Conservation (phyloP, 2,888 invertebrate species). For the Coenonympha glycerion region DNA sequence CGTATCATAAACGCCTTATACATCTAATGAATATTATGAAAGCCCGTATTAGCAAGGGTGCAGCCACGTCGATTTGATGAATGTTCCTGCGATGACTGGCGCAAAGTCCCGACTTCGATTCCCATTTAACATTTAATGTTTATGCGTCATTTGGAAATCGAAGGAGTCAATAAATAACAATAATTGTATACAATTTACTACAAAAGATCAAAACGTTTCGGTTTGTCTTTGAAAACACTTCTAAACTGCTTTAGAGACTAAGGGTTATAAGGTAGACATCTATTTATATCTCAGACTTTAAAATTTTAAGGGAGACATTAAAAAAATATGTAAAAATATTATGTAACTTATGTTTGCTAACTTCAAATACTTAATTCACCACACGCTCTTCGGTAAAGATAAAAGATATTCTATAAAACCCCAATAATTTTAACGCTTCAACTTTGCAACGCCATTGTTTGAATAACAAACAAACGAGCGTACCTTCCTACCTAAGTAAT, state of each 20-base stretch:
- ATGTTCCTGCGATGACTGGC: constrained; percentile 64
- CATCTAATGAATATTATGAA: constrained; percentile 73
- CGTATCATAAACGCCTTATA: constrained; percentile 57
- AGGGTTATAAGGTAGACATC: not conserved
- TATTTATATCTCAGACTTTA: too few species aligned
- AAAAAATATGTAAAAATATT: not conserved
- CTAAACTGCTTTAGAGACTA: not conserved
- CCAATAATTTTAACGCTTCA: not conserved
- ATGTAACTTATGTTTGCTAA: not conserved
- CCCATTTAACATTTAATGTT: constrained; percentile 48
- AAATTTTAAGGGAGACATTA: not conserved
- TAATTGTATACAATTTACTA: constrained; percentile 5
- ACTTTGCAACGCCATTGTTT: not conserved
- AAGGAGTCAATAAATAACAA: constrained; percentile 11
- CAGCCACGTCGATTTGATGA: constrained; percentile 66
- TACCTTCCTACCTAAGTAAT: not conserved
- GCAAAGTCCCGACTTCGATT: constrained; percentile 48
- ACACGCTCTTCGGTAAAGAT: not conserved
- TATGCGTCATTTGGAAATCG: constrained; percentile 15
- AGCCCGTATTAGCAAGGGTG: constrained; percentile 53
- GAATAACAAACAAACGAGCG: not conserved
- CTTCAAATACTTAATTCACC: too few species aligned
- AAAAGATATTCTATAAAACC: not conserved
- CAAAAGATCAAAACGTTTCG: constrained; percentile 5
- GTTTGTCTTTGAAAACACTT: not conserved